A percentile compares a stretch with the other conserved stretches of the same genome.
Conservation (phyloP, 23 tunicate species). For the Diplosoma virens region DNA sequence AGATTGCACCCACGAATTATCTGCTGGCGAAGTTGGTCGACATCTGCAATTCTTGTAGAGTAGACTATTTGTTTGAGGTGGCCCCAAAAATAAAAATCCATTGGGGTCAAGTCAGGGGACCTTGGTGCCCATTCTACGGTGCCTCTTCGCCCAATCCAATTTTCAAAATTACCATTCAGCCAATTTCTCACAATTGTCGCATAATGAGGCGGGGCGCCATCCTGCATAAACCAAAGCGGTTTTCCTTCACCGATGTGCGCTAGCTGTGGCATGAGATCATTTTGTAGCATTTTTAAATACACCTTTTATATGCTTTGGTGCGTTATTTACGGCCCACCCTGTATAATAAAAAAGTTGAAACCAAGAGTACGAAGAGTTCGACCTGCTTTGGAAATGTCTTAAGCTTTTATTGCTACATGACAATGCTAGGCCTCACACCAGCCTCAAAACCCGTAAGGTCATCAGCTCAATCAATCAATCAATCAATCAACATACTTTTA, state of each 20-base stretch:
- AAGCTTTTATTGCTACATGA: too few species aligned
- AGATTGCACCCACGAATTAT: constrained; percentile 1
- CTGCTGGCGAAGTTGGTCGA: not conserved
- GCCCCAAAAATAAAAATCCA: constrained; percentile 9
- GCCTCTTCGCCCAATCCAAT: constrained; percentile 3
- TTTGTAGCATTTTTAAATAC: constrained; percentile 1
- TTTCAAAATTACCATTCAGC: not conserved
- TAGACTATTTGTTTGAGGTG: not conserved
- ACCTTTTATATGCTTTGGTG: too few species aligned
- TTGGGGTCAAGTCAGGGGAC: not conserved
- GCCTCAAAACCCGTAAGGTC: too few species aligned
- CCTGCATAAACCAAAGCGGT: not conserved
- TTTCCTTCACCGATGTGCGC: constrained; percentile 12
- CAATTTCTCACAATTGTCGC: constrained; percentile 7
- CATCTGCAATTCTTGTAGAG: constrained; percentile 6
- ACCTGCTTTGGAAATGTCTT: too few species aligned
- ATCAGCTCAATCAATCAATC: too few species aligned
- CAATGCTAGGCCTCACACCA: too few species aligned
- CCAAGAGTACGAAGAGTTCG: too few species aligned
- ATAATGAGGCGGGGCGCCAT: not conserved
- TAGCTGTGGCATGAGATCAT: constrained; percentile 7
- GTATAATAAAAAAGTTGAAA: too few species aligned
- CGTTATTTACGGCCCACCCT: too few species aligned
- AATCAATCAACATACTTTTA: too few species aligned
- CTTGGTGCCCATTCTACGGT: not conserved